Evolutionary conservation across 1,140 invertebrate genomes (phyloP).

Genomic region (Drosophila tsacasi): DNA sequence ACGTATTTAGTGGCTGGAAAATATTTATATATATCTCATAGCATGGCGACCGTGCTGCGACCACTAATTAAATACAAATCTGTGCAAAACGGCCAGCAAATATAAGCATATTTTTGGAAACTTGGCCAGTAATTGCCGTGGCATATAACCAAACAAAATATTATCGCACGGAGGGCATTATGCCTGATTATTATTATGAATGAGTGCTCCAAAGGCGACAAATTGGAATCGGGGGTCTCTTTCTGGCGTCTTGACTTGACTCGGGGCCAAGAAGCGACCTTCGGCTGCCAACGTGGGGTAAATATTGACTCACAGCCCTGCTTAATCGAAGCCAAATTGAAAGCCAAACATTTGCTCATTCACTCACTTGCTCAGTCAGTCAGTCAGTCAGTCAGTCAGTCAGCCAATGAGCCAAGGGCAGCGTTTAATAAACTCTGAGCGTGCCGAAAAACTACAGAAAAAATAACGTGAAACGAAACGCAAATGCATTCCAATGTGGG

Average conservation of each 20-base stretch:
- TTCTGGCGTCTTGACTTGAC: conserved; percentile 4
- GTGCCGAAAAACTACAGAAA: conserved; percentile 18
- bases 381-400: conserved; percentile 13
- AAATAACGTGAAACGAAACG: conserved; percentile 16
- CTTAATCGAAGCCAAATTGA: conserved; percentile 51
- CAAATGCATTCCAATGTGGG: conserved; percentile 51
- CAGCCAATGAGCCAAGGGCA: conserved; percentile 45
- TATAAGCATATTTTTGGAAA: background rate
- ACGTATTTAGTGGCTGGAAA: background rate
- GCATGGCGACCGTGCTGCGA: background rate
- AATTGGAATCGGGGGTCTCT: conserved; percentile 4
- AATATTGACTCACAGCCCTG: conserved; percentile 39
- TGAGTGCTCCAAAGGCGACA: conserved; percentile 12
- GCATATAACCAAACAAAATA: conserved; percentile 15
- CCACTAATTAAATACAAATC: conserved; percentile 22
- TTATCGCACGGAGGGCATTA: background rate
- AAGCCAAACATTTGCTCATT: conserved; percentile 30
- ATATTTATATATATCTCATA: conserved; percentile 1
- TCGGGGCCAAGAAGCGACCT: conserved; percentile 43
- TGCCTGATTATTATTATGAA: conserved; percentile 6
- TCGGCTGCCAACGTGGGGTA: conserved; percentile 23
- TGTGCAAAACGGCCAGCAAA: conserved; percentile 8
- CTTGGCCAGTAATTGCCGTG: conserved; percentile 4
- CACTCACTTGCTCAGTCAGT: conserved; percentile 12
- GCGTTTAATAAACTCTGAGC: conserved; percentile 46